A percentile compares a stretch with the other conserved stretches of the same genome.
phyloP scores from a whole-genome alignment of 2,888 invertebrate species.

The Ophioninae sp. region DNA sequence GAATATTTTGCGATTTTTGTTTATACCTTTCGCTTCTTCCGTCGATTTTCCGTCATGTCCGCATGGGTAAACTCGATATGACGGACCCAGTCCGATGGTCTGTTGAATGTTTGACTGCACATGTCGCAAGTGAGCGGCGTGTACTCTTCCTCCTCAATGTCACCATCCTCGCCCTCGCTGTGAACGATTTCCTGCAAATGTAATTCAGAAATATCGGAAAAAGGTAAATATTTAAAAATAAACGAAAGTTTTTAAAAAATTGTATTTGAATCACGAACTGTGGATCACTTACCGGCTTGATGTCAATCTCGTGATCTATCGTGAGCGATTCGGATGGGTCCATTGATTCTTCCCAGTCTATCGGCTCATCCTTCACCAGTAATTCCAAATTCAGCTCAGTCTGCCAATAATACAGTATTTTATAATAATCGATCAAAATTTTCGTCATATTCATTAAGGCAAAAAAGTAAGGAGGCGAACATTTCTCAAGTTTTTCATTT shows the following conservation, averaged over 20 bases:
- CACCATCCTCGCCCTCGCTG: slow-evolving; percentile 81
- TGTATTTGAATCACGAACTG: background rate
- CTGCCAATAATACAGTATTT: slow-evolving; percentile 65
- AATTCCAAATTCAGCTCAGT: slow-evolving; percentile 78
- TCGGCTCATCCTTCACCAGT: slow-evolving; percentile 85
- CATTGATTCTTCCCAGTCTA: slow-evolving; percentile 88
- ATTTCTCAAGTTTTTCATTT: background rate
- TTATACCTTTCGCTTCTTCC: slow-evolving; percentile 78
- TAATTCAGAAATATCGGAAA: background rate
- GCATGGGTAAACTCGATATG: slow-evolving; percentile 91
- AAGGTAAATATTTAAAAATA: background rate
- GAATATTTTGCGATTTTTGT: background rate
- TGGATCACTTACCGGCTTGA: slow-evolving; percentile 84
- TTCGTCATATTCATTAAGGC: no score
- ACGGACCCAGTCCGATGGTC: slow-evolving; percentile 91
- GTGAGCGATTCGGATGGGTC: slow-evolving; percentile 86
- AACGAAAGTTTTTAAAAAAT: background rate
- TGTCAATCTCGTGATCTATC: slow-evolving; percentile 86
- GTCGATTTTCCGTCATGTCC: slow-evolving; percentile 82
- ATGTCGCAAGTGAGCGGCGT: slow-evolving; percentile 91
- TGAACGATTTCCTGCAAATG: slow-evolving; percentile 78
- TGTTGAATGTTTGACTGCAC: slow-evolving; percentile 91
- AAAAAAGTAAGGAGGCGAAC: background rate
- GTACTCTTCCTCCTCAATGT: slow-evolving; percentile 84
- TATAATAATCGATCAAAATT: no score